A percentile compares a stretch with the other conserved stretches of the same genome.
Evolutionary conservation across 2,113 vertebrate species (phyloP).

Genomic region (Brachyhypopomus occidentalis): DNA sequence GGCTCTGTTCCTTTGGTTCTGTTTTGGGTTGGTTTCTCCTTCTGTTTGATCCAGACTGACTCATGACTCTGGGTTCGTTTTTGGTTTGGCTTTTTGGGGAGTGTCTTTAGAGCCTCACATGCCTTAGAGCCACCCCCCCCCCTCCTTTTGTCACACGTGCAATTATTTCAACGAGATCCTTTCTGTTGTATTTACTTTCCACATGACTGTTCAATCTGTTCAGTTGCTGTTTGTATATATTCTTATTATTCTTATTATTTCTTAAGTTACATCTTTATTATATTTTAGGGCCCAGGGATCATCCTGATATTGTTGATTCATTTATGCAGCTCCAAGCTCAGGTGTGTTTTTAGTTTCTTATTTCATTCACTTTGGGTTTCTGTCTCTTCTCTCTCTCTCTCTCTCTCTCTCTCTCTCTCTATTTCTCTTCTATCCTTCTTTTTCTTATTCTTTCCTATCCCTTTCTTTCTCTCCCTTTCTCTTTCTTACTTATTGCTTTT

Average conservation of each 20-base stretch:
- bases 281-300: constrained; percentile 99
- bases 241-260: constrained; percentile 86
- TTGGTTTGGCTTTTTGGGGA: constrained; percentile 83
- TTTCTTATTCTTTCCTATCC: constrained; percentile 58
- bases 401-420: constrained; percentile 69
- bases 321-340: constrained; percentile 99
- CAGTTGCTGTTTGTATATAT: constrained; percentile 99
- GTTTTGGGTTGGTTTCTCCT: constrained; percentile 74
- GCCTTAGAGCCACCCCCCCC: constrained; percentile 79
- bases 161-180: constrained; percentile 80
- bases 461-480: constrained; percentile 45
- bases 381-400: constrained; percentile 73
- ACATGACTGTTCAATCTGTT: constrained; percentile 99
- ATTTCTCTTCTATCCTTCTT: constrained; percentile 58
- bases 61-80: constrained; percentile 85
- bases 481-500: constrained; percentile 68
- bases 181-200: constrained; percentile 83
- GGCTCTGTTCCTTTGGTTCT: constrained; percentile 53
- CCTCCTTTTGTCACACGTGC: constrained; percentile 85
- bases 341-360: constrained; percentile 99
- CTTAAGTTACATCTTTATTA: constrained; percentile 99
- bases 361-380: constrained; percentile 99
- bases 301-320: constrained; percentile 99
- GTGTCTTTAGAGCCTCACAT: constrained; percentile 95
- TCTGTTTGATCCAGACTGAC: constrained; percentile 89